phyloP scores from a whole-genome alignment of 2,113 vertebrate species.

The Blennius ocellaris region DNA sequence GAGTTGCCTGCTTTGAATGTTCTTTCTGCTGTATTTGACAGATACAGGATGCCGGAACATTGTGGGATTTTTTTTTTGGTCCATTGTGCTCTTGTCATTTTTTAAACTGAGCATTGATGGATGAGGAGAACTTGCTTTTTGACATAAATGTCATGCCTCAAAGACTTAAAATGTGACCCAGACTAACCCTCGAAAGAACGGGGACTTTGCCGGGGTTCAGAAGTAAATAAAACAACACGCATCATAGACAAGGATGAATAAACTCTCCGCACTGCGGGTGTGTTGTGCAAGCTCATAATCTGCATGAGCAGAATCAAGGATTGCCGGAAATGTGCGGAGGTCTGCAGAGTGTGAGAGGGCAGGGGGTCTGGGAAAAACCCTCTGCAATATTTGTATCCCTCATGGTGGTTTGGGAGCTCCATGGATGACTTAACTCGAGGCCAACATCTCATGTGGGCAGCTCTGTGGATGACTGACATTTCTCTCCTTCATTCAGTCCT shows the following conservation, averaged over 20 bases:
- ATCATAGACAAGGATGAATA: neutral
- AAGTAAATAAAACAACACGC: neutral
- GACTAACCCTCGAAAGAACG: neutral
- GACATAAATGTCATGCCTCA: neutral
- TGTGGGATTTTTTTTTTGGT: neutral
- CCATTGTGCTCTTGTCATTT: neutral
- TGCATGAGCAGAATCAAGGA: neutral
- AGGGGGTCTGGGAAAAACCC: conserved; percentile 4
- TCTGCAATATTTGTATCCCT: conserved; percentile 7
- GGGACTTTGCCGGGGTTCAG: neutral
- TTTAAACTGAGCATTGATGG: neutral
- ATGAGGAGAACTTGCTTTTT: neutral
- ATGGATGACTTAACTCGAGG: conserved; percentile 44
- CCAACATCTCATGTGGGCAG: conserved; percentile 32
- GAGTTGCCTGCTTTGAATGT: neutral
- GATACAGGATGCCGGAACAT: neutral
- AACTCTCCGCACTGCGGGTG: neutral
- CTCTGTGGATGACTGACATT: conserved; percentile 31
- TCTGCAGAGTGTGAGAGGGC: neutral
- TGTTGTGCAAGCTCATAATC: neutral
- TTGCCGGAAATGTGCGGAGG: neutral
- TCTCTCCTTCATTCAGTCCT: conserved; percentile 16
- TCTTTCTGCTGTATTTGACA: neutral
- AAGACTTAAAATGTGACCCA: neutral
- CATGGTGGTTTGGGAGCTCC: conserved; percentile 5